Conservation (phyloP, 2,888 invertebrate genomes). For the Thereva unica region DNA sequence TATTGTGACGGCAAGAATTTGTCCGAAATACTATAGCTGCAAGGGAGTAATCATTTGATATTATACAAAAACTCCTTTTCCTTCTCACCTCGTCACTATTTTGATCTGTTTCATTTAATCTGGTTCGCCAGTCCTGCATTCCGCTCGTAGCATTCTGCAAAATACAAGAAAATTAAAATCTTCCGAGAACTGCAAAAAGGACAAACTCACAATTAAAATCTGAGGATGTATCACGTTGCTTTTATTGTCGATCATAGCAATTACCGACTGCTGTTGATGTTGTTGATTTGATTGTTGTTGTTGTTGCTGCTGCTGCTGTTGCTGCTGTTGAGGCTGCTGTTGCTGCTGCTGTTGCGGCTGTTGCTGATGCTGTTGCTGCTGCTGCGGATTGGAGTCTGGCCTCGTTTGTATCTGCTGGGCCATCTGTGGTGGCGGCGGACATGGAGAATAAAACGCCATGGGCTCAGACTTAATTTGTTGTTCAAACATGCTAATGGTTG, state of each 20-base stretch:
- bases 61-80: neutral
- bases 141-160: slow-evolving; percentile 32
- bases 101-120: slow-evolving; percentile 41
- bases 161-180: slow-evolving; percentile 8
- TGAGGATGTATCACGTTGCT: slow-evolving; percentile 57
- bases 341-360: slow-evolving; percentile 47
- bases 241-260: slow-evolving; percentile 47
- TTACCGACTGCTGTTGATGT: slow-evolving; percentile 59
- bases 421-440: slow-evolving; percentile 51
- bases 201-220: slow-evolving; percentile 44
- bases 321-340: slow-evolving; percentile 46
- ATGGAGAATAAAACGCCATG: slow-evolving; percentile 64
- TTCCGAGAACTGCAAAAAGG: neutral
- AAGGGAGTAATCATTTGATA: neutral
- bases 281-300: slow-evolving; percentile 59
- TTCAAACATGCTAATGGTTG: slow-evolving; percentile 70
- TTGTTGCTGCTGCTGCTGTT: slow-evolving; percentile 58
- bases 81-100: slow-evolving; percentile 40
- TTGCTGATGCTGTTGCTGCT: slow-evolving; percentile 53
- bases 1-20: neutral
- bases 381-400: slow-evolving; percentile 13
- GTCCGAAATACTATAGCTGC: neutral
- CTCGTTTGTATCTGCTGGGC: slow-evolving; percentile 44
- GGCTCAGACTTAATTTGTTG: slow-evolving; percentile 73
- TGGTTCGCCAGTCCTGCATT: slow-evolving; percentile 40